Evolutionary conservation across 2,113 vertebrate species (phyloP), one percentile per base, ranked within the genome.

Genomic region (Bostrychus sinensis): DNA sequence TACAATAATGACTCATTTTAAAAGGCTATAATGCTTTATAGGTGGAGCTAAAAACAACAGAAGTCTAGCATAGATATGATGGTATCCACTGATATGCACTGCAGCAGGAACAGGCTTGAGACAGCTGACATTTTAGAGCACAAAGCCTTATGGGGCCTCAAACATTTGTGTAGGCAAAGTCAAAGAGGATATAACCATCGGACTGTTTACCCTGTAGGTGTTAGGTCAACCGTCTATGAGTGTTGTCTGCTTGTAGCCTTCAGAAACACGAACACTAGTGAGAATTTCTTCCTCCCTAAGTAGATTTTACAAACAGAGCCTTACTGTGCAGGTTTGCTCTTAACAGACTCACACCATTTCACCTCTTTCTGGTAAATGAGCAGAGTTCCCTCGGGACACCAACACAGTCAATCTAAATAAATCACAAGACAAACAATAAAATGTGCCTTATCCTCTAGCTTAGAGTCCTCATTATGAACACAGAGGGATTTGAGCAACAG

Each of bases 191-290:
- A 46, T 26, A 28, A 64, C 13, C 28, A 36, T 56, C 55, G 36
- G 64, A 51, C 54, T 58, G 72, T 46, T 51, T 62, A 37, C 70
- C 60, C n/a, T 55, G 23, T 48, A 48, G 32, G 76, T 64, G 72
- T 65, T 51, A 77, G 65, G 46, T 60, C 39, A 43, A 66, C 72
- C 56, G 76, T 73, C 68, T 66, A 62, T 61, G 72, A 59, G 68
- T 65, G 73, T 80, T 70, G 76, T 43, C 60, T 68, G 54, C 28
- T 12, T 71, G 53, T 19, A 63, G 22, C 69, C 45, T 66, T 54
- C 62, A 48, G 45, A 72, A 55, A 32, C 70, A 74, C 59, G 77
- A 83, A 77, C 77, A 88, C 86, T 89, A 81, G 69, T 77, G 84
- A 86, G 62, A 75, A 83, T 67, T 73, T 77, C 72, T 77, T 66